Percentiles rank a stretch among this genome's conserved stretches.
These are phyloP conservation scores for Amphiduros pacificus DNA, from an alignment of 2,888 invertebrate genomes.

Conservation along the genomic window DNA sequence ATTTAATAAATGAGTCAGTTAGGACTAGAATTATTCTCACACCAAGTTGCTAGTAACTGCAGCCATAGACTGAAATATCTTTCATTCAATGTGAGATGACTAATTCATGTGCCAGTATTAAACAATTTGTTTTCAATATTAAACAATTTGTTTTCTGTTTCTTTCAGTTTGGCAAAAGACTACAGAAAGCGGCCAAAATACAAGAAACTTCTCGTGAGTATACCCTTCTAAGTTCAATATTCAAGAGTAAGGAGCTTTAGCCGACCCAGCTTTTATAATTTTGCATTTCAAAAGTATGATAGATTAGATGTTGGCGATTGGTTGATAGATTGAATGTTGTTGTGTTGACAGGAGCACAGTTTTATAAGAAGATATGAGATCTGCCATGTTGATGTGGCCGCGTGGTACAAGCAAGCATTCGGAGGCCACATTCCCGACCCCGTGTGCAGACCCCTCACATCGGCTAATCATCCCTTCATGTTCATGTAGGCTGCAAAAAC, in stretches of 20 bases:
- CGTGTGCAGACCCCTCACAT: too few relatives aligned
- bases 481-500: too few relatives aligned
- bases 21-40: too few relatives aligned
- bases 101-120: not conserved
- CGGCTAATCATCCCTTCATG: too few relatives aligned
- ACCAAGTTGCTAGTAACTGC: too few relatives aligned
- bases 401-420: constrained; percentile 68
- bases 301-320: not conserved
- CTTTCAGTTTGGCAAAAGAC: constrained; percentile 86
- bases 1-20: too few relatives aligned
- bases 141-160: constrained; percentile 14
- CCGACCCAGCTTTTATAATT: not conserved
- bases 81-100: not conserved
- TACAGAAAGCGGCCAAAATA: constrained; percentile 92
- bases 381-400: constrained; percentile 70
- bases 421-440: too few relatives aligned
- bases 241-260: not conserved
- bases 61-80: too few relatives aligned
- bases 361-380: constrained; percentile 82
- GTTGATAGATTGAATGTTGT: not conserved
- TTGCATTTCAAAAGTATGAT: not conserved
- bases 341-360: constrained; percentile 68
- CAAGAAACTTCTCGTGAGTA: constrained; percentile 73
- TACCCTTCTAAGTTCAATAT: not conserved
- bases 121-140: not conserved